Percentiles rank a stretch among this genome's conserved stretches.
phyloP scores from a whole-genome alignment of 2,888 invertebrate species.

The Embidobia sp. region DNA sequence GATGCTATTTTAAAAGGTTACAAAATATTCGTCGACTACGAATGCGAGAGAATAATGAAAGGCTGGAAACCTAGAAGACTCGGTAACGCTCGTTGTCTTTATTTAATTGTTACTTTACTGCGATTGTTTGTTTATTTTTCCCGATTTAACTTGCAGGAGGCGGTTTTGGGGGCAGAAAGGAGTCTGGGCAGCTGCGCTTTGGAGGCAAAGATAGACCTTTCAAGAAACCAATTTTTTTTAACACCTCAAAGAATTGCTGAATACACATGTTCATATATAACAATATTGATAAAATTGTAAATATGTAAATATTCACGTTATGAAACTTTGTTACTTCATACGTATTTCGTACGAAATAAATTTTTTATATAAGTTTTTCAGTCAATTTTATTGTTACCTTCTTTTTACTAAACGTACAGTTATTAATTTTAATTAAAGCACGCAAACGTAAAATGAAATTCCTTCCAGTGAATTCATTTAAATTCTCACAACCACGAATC shows the following conservation, averaged over 20 bases:
- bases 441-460: too few relatives aligned
- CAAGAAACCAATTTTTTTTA: constrained; percentile 84
- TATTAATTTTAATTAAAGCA: too few relatives aligned
- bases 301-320: constrained; percentile 1
- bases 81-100: constrained; percentile 79
- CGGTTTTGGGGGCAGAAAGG: constrained; percentile 92
- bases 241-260: too few relatives aligned
- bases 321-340: too few relatives aligned
- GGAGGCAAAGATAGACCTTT: constrained; percentile 92
- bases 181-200: constrained; percentile 93
- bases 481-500: too few relatives aligned
- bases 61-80: constrained; percentile 93
- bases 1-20: constrained; percentile 86
- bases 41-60: constrained; percentile 86
- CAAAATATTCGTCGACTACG: constrained; percentile 89
- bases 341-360: too few relatives aligned
- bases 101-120: not conserved
- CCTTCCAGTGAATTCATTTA: too few relatives aligned
- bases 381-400: too few relatives aligned
- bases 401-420: too few relatives aligned
- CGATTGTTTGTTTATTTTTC: not conserved
- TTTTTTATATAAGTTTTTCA: too few relatives aligned
- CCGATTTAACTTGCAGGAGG: constrained; percentile 88
- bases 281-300: not conserved
- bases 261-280: too few relatives aligned